Percentiles rank a stretch among this genome's conserved stretches.
These are phyloP conservation scores for Lagorchestes hirsutus DNA, from an alignment of 2,797 vertebrate species.

Conservation along the genomic window DNA sequence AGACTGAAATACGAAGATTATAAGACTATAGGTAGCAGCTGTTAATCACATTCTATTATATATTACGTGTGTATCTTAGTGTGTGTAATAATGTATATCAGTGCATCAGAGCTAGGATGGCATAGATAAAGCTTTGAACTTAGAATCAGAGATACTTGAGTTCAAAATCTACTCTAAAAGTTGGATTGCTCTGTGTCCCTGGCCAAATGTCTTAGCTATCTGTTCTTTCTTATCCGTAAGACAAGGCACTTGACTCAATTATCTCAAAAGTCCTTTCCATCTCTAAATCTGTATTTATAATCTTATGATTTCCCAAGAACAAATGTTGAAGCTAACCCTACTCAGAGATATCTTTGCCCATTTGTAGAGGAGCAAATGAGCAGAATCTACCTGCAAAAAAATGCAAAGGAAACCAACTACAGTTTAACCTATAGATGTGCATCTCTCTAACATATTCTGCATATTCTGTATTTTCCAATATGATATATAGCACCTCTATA, in stretches of 20 bases:
- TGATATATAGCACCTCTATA: background rate
- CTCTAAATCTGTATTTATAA: background rate
- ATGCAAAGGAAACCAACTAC: background rate
- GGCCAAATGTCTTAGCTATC: background rate
- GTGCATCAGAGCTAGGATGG: background rate
- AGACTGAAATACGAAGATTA: constrained; percentile 45
- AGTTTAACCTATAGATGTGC: background rate
- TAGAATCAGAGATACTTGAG: background rate
- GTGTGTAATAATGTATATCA: background rate
- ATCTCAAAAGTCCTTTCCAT: background rate
- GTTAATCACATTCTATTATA: background rate
- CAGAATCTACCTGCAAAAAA: background rate
- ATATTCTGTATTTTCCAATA: background rate
- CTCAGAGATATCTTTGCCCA: background rate
- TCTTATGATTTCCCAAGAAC: background rate
- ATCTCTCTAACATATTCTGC: background rate
- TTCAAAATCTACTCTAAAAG: background rate
- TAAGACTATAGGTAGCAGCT: constrained; percentile 18
- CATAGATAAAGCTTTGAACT: background rate
- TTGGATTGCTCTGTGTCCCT: background rate
- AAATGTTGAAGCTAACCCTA: background rate
- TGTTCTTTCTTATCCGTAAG: background rate
- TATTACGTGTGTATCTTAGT: background rate
- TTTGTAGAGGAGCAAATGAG: constrained; percentile 22
- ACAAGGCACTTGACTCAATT: background rate